Conservation (phyloP, 2,113 vertebrate genomes). For the Misgurnus anguillicaudatus region DNA sequence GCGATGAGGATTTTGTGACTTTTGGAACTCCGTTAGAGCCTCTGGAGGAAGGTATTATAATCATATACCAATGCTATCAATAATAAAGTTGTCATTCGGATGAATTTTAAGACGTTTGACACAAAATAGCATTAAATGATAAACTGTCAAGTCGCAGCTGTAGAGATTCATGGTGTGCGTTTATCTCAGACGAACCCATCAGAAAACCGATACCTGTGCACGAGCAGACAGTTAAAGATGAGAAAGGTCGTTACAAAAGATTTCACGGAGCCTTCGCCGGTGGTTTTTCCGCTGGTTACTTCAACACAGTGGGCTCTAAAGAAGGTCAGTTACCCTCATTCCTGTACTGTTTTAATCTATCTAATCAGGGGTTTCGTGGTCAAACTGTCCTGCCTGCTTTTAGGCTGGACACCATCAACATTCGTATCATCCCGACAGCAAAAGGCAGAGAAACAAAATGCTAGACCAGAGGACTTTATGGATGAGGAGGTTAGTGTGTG, state of each 20-base stretch:
- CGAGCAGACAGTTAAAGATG: slow-evolving; percentile 94
- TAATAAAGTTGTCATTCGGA: not conserved
- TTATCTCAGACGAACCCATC: slow-evolving; percentile 77
- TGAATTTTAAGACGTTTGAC: not conserved
- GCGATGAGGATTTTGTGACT: slow-evolving; percentile 78
- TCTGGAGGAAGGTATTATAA: slow-evolving; percentile 81
- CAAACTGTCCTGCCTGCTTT: slow-evolving; percentile 7
- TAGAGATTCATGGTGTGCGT: not conserved
- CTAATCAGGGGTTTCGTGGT: not conserved
- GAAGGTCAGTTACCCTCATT: slow-evolving; percentile 79
- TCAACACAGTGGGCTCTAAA: slow-evolving; percentile 93
- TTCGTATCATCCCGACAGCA: slow-evolving; percentile 92
- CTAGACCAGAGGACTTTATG: slow-evolving; percentile 93
- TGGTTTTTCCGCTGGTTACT: slow-evolving; percentile 96
- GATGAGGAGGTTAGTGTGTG: slow-evolving; percentile 86
- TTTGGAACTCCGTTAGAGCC: slow-evolving; percentile 81
- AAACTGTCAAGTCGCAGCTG: not conserved
- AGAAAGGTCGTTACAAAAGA: slow-evolving; percentile 87
- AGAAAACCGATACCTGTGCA: slow-evolving; percentile 90
- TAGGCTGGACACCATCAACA: slow-evolving; percentile 91
- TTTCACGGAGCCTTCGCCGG: slow-evolving; percentile 97
- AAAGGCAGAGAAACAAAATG: slow-evolving; percentile 78
- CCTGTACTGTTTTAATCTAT: not conserved
- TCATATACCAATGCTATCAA: not conserved
- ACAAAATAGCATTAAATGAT: not conserved